phyloP scores from a whole-genome alignment of 2,113 vertebrate species.

The Callipepla squamata region DNA sequence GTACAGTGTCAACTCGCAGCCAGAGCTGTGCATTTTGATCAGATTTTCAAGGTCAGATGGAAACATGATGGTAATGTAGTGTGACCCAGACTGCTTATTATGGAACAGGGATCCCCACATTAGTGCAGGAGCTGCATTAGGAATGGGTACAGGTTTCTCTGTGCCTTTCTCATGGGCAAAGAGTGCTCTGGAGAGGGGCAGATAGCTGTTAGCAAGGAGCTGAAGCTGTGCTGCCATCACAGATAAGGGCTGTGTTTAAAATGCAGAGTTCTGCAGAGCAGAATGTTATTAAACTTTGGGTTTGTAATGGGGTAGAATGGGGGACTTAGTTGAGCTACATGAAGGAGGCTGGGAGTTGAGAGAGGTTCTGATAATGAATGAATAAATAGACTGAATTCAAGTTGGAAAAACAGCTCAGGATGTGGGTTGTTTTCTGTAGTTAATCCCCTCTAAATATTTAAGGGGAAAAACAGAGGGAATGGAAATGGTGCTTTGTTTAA shows the following conservation, averaged over 20 bases:
- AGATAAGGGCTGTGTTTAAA: not conserved
- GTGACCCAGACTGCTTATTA: constrained; percentile 1
- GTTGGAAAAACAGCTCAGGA: not conserved
- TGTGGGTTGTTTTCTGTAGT: constrained; percentile 1
- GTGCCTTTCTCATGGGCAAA: not conserved
- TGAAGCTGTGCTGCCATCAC: not conserved
- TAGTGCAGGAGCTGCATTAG: not conserved
- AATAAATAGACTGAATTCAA: not conserved
- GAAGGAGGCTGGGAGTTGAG: not conserved
- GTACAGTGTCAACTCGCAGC: constrained; percentile 41
- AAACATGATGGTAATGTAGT: not conserved
- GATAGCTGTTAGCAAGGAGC: not conserved
- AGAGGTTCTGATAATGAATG: not conserved
- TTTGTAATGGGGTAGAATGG: not conserved
- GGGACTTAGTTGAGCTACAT: not conserved
- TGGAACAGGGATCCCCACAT: not conserved
- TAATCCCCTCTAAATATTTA: constrained; percentile 38
- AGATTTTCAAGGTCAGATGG: constrained; percentile 55
- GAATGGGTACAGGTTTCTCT: not conserved
- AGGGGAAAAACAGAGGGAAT: not conserved
- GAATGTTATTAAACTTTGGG: not conserved
- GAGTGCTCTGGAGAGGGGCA: not conserved
- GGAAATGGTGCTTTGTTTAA: constrained; percentile 18
- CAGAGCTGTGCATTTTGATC: constrained; percentile 59
- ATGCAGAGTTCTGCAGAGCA: not conserved